phyloP scores from a whole-genome alignment of 2,797 vertebrate species.

The Clarias pachynema region DNA sequence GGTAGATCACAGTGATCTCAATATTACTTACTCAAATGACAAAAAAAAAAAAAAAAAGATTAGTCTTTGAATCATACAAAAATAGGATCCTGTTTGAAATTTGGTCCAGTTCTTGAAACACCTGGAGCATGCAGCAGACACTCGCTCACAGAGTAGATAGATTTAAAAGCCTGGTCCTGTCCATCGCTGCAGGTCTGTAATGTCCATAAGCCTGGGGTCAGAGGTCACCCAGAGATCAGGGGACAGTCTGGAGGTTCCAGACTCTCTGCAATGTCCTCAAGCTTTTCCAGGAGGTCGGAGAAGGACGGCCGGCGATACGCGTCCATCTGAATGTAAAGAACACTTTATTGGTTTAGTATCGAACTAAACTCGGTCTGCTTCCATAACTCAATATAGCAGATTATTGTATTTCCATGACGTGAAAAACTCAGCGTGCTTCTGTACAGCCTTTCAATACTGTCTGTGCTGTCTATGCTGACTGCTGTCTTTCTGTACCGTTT shows the following conservation, averaged over 20 bases:
- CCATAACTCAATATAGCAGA: neutral
- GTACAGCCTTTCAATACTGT: neutral
- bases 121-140: neutral
- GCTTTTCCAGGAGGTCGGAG: constrained; percentile 69
- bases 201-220: constrained; percentile 12
- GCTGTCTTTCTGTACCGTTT: neutral
- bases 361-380: neutral
- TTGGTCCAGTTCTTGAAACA: constrained; percentile 4
- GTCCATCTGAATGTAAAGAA: constrained; percentile 68
- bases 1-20: no score
- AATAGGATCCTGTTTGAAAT: neutral
- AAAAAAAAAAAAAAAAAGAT: no score
- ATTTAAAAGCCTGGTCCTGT: constrained; percentile 11
- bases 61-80: neutral
- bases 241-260: constrained; percentile 60
- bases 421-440: neutral
- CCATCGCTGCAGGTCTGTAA: constrained; percentile 33
- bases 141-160: neutral
- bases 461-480: no score
- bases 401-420: neutral
- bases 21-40: no score
- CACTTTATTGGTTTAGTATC: neutral
- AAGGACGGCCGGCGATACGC: constrained; percentile 75
- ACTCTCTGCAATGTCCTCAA: constrained; percentile 69
- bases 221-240: constrained; percentile 56